Evolutionary conservation across 2,888 invertebrate species (phyloP), one percentile per base, ranked within the genome.

Genomic region (Temnothorax unifasciatus): DNA sequence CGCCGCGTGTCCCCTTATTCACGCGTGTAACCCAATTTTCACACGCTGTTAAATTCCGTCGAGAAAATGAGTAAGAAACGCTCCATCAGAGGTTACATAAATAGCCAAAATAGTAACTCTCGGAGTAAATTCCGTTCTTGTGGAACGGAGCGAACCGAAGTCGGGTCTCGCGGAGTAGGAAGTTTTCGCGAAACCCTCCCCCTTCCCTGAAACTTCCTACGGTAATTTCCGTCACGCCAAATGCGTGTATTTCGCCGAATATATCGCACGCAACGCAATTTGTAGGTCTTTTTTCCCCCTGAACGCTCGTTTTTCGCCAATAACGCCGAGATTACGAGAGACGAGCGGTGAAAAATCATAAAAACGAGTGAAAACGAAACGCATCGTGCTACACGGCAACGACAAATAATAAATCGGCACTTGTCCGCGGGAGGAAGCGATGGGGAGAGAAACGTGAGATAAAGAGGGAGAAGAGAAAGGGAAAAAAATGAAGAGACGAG

Each of bases 361-460:
- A 82, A 76, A 76, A 34, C 69, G 76, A 86, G 69, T 66, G 87
- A 83, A 85, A 86, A 87, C 85, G 86, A 82, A 86, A 82, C 52
- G 69, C 59, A 82, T 15, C 66, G 66, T 29, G 63, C 63, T 73
- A 71, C 82, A 59, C 82, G 81, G 29, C 81, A 77, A 77, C 69
- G 79, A 61, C 79, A 73, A 79, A 71, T 71, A 73, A 81, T 79
- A 79, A 79, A 81, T 81, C 79, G 79, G 79, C 79, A 71, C 73
- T 81, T 73, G 73, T 81, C 34, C 59, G 73, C 54, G 57, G 29
- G 59, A 74, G 74, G 68, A 68, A 73, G n/a, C n/a, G 3, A 38
- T 34, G 64, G 38, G 47, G 71, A 71, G 44, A 75, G 71, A 69
- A 52, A 41, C 52, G 73, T 13, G 73, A 57, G 44, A n/a, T 8